Evolutionary conservation across 2,797 vertebrate genomes (phyloP).

Genomic region (Scarus forsteni): DNA sequence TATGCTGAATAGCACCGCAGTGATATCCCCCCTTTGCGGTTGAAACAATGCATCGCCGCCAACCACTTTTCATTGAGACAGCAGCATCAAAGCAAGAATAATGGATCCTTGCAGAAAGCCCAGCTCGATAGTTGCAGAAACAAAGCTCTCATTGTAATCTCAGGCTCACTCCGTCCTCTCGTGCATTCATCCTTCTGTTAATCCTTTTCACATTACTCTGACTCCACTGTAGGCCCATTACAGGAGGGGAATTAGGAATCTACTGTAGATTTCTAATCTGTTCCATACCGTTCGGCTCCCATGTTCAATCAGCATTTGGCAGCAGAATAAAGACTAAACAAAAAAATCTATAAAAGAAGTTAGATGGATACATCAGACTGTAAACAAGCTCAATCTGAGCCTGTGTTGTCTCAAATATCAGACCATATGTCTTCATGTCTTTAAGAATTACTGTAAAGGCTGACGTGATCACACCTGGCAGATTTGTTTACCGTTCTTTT

Average conservation of each 20-base stretch:
- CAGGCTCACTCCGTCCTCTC: constrained; percentile 55
- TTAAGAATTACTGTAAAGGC: not conserved
- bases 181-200: constrained; percentile 71
- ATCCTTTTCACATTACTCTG: constrained; percentile 78
- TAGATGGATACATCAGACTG: constrained; percentile 11
- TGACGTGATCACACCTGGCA: constrained; percentile 7
- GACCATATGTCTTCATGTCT: not conserved
- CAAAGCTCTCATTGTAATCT: constrained; percentile 80
- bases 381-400: constrained; percentile 9
- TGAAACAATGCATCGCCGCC: constrained; percentile 75
- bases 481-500: not conserved
- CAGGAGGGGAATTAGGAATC: constrained; percentile 69
- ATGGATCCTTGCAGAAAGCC: constrained; percentile 78
- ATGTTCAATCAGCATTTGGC: constrained; percentile 65
- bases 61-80: constrained; percentile 76
- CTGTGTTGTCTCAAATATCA: constrained; percentile 23
- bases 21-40: constrained; percentile 67
- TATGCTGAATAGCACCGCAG: constrained; percentile 75
- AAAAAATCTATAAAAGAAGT: constrained; percentile 14
- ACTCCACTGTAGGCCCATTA: constrained; percentile 76
- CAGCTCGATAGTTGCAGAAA: constrained; percentile 73
- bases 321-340: constrained; percentile 40
- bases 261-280: constrained; percentile 72
- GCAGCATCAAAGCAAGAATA: constrained; percentile 81
- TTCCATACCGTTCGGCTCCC: constrained; percentile 33